These are phyloP conservation scores for Drosophila rubida DNA, from an alignment of 2,888 invertebrate genomes.

Conservation along the genomic window DNA sequence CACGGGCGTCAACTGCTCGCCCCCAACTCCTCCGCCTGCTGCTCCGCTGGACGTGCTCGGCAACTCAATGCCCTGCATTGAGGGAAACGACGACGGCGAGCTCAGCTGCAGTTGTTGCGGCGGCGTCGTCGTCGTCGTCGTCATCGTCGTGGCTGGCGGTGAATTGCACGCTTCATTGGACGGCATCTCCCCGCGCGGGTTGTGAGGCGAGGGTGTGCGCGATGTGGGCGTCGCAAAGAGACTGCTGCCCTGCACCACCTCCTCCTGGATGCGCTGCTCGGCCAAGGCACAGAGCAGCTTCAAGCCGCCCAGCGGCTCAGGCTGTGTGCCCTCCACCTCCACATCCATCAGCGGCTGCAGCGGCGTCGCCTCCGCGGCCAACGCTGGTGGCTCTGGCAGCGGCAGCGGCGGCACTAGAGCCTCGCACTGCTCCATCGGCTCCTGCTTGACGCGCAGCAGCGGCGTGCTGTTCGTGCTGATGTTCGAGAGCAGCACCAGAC, in stretches of 20 bases:
- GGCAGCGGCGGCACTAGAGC: conserved; percentile 10
- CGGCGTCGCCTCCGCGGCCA: conserved; percentile 16
- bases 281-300: conserved; percentile 93
- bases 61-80: conserved; percentile 80
- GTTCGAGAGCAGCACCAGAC: conserved; percentile 92
- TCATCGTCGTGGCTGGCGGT: conserved; percentile 1
- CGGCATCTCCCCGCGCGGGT: conserved; percentile 32
- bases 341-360: conserved; percentile 37
- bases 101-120: conserved; percentile 22
- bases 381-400: neutral
- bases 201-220: conserved; percentile 56
- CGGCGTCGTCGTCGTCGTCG: conserved; percentile 18
- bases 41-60: conserved; percentile 66
- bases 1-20: conserved; percentile 34
- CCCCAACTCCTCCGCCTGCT: conserved; percentile 10
- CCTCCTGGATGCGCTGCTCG: conserved; percentile 92
- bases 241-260: conserved; percentile 73
- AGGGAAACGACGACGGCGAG: conserved; percentile 72
- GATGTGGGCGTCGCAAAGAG: conserved; percentile 67
- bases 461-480: conserved; percentile 91
- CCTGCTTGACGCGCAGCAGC: conserved; percentile 82
- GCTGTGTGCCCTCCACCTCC: conserved; percentile 47
- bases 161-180: conserved; percentile 17
- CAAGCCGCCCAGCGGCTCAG: conserved; percentile 87
- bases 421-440: conserved; percentile 74